A percentile compares a stretch with the other conserved stretches of the same genome.
Conservation (phyloP, 2,113 vertebrate genomes). For the Dryoscopus gambensis region DNA sequence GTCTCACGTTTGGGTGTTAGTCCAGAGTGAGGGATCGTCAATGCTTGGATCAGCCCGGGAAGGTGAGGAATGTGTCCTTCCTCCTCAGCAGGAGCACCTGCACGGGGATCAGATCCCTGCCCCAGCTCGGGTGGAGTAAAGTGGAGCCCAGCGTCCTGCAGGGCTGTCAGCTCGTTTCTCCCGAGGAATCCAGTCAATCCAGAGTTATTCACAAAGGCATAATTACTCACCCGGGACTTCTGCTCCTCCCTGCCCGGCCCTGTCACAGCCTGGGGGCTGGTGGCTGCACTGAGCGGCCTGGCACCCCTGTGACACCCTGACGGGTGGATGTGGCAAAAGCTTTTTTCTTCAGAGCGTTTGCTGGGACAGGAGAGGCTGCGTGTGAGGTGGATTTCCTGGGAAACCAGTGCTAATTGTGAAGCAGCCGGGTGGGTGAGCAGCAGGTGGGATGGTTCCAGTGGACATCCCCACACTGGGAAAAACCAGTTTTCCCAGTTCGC, state of each 20-base stretch:
- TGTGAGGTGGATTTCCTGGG: background rate
- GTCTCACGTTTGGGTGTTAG: background rate
- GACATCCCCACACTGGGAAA: fast-evolving
- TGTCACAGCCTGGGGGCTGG: background rate
- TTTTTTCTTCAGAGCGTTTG: fast-evolving
- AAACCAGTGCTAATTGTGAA: background rate
- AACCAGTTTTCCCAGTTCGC: background rate
- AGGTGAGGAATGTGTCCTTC: background rate
- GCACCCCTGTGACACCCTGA: background rate
- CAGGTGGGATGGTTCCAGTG: background rate
- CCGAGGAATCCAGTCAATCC: background rate
- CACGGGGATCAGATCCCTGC: background rate
- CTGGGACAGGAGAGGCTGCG: background rate
- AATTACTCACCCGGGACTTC: background rate
- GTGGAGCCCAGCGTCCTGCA: fast-evolving
- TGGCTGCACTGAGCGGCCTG: background rate
- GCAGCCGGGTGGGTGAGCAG: background rate
- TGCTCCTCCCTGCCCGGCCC: background rate
- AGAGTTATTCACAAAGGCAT: background rate
- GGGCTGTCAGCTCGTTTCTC: background rate
- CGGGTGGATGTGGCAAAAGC: background rate
- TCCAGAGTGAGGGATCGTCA: background rate
- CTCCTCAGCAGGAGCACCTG: background rate
- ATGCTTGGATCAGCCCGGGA: background rate
- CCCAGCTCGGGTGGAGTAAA: background rate